Conservation (phyloP, 2,113 vertebrate genomes). For the Tupaia chinensis region DNA sequence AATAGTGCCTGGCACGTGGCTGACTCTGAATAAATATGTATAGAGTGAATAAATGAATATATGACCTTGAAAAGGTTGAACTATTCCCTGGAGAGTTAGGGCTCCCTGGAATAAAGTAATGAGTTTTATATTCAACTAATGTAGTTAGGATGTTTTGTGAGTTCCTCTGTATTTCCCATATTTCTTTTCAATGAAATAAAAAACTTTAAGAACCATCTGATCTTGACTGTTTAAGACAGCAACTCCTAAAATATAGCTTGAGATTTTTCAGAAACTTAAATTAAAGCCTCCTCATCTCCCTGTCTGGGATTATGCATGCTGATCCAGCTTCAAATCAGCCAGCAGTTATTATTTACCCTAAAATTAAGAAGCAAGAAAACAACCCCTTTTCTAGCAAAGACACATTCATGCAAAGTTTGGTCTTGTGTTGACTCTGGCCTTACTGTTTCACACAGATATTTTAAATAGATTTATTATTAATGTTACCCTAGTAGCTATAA, state of each 20-base stretch:
- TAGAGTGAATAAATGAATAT: neutral
- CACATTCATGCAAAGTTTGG: constrained; percentile 59
- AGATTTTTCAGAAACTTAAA: constrained; percentile 73
- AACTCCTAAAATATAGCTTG: constrained; percentile 67
- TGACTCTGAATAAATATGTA: neutral
- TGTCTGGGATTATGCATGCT: constrained; percentile 54
- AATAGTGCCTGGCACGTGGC: neutral
- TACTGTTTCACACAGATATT: constrained; percentile 57
- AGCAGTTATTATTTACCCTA: constrained; percentile 64
- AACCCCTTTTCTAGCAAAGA: constrained; percentile 60
- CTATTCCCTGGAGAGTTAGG: constrained; percentile 31
- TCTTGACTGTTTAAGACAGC: constrained; percentile 55
- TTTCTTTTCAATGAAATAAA: constrained; percentile 58
- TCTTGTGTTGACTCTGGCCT: constrained; percentile 51
- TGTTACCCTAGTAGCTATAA: constrained; percentile 45
- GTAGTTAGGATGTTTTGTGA: neutral
- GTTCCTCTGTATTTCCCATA: constrained; percentile 45
- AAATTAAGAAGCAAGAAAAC: constrained; percentile 74
- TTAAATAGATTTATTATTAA: constrained; percentile 71
- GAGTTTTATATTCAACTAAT: neutral
- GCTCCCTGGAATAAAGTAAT: neutral
- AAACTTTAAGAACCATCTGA: constrained; percentile 34
- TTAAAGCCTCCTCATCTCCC: constrained; percentile 52
- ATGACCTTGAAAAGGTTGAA: constrained; percentile 29
- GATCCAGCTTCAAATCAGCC: constrained; percentile 63